phyloP scores from a whole-genome alignment of 2,888 invertebrate species.

The Alloscopus bannaensis region DNA sequence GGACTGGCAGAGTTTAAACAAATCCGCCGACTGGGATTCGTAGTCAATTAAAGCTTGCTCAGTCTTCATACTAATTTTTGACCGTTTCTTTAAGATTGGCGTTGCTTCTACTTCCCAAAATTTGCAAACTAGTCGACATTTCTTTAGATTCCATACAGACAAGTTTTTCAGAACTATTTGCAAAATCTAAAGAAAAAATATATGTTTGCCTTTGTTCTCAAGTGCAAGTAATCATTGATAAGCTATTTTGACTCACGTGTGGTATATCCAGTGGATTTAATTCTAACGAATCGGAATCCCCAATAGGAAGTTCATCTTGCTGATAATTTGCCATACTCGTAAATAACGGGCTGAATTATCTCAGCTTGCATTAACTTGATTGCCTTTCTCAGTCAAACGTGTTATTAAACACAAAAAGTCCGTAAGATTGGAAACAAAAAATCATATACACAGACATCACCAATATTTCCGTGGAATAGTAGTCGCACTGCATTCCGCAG shows the following conservation, averaged over 20 bases:
- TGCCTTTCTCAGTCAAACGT: too few species aligned
- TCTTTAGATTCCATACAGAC: conserved; percentile 52
- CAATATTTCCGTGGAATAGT: too few species aligned
- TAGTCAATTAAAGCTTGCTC: conserved; percentile 15
- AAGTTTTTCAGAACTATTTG: conserved; percentile 38
- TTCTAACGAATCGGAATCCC: neutral
- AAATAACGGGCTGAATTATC: too few species aligned
- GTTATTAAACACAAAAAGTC: too few species aligned
- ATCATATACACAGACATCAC: too few species aligned
- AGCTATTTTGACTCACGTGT: conserved; percentile 37
- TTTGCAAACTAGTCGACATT: conserved; percentile 58
- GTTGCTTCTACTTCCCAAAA: conserved; percentile 48
- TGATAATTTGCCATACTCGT: too few species aligned
- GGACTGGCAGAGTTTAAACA: conserved; percentile 28
- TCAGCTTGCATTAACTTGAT: too few species aligned
- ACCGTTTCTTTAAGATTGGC: conserved; percentile 34
- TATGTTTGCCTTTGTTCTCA: too few species aligned
- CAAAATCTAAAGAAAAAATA: conserved; percentile 40
- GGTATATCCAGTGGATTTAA: conserved; percentile 57
- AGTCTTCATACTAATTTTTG: conserved; percentile 46
- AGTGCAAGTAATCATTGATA: too few species aligned
- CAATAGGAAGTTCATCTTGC: too few species aligned
- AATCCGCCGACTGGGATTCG: neutral
- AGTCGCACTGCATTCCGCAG: too few species aligned
- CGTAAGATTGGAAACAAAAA: too few species aligned